phyloP scores from a whole-genome alignment of 35 echinoderm and acorn worm genomes.

The Nesometra sesokonis region DNA sequence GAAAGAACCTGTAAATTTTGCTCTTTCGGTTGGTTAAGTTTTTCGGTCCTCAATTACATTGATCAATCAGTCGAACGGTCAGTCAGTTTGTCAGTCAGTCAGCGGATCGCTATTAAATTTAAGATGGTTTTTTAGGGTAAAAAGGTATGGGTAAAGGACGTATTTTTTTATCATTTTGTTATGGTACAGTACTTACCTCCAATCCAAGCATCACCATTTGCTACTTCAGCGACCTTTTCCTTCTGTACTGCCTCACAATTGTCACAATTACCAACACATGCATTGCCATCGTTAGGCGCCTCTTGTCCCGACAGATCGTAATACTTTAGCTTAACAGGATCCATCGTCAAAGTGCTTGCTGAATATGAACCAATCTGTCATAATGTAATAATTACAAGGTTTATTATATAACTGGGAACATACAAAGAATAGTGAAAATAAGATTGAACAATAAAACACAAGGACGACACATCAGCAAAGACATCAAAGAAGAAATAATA shows the following conservation, averaged over 20 bases:
- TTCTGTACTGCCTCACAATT: constrained; percentile 39
- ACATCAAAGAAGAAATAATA: neutral
- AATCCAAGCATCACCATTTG: constrained; percentile 72
- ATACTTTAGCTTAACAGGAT: neutral
- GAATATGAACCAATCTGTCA: constrained; percentile 26
- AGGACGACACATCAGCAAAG: neutral
- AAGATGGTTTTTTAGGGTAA: too few relatives aligned
- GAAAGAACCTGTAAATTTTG: too few relatives aligned
- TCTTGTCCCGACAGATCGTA: constrained; percentile 5
- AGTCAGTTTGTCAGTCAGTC: too few relatives aligned
- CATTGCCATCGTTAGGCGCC: neutral
- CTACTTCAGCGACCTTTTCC: constrained; percentile 28
- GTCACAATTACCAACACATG: constrained; percentile 41
- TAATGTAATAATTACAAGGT: too few relatives aligned
- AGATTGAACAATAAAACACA: neutral
- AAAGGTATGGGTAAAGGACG: too few relatives aligned
- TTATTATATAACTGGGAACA: neutral
- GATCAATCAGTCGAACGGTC: too few relatives aligned
- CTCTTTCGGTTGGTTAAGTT: too few relatives aligned
- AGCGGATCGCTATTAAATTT: too few relatives aligned
- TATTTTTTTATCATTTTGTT: too few relatives aligned
- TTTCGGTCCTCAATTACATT: too few relatives aligned
- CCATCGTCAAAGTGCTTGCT: neutral
- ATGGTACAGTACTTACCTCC: constrained; percentile 58
- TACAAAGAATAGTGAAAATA: neutral